Evolutionary conservation across 2,797 vertebrate genomes (phyloP), one percentile per base, ranked within the genome.

Genomic region (Dendrocincla tyrannina): DNA sequence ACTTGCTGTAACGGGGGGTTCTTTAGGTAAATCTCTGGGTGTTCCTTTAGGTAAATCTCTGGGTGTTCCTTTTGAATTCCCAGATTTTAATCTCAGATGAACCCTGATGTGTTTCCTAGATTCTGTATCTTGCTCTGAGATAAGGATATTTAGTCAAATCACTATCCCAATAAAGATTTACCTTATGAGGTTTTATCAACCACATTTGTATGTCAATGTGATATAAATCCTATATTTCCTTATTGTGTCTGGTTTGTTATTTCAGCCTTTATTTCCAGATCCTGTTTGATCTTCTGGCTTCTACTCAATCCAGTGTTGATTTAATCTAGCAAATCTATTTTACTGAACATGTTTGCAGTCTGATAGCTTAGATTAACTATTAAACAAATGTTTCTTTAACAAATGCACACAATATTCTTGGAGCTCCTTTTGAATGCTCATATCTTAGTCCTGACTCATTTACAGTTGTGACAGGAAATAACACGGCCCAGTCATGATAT

Each of bases 291-390:
- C 18, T 46, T 78, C 55, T 73, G 35, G 17, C 53, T 89, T 60
- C 39, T 67, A 77, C 22, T 82, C 44, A 85, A 69, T 67, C 37
- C 30, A 22, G 9, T 58, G 50, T 50, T 77, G 58, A 92, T 83
- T 92, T 91, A 93, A 88, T 41, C 24, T 50, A 82, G 23, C 4
- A 80, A 55, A 91, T 85, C 27, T 74, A 74, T 44, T 85, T 88
- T 50, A 70, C 23, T 70, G 53, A 94, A 70, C 11, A 33, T 89
- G 49, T 83, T 83, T 83, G 32, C 44, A 88, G 42, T 11, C 37
- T 70, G 56, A 88, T 70, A 85, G 27, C 27, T 68, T 64, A 67
- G 77, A 66, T 72, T 74, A 88, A 89, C n/a, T 41, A 20, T 35
- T 72, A 33, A 88, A 72, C 23, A 91, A 89, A 75, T 6, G 0